These are phyloP conservation scores for Xenopus petersii DNA, from an alignment of 2,797 vertebrate species.

Conservation along the genomic window DNA sequence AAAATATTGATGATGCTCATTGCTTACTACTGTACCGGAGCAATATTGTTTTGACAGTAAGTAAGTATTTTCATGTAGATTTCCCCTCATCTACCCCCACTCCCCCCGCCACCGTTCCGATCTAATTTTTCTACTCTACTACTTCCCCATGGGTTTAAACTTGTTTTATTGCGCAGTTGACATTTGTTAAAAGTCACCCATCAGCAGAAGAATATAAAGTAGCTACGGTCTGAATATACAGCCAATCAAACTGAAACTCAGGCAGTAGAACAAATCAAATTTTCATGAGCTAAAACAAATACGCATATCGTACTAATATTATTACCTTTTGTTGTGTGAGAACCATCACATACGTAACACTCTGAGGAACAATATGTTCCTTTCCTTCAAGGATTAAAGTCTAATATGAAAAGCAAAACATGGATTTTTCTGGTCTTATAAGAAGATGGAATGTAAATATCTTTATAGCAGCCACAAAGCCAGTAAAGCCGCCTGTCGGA, in stretches of 20 bases:
- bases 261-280: not conserved
- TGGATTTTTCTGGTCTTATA: not conserved
- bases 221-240: slow-evolving; percentile 10
- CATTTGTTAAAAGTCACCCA: slow-evolving; percentile 42
- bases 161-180: slow-evolving; percentile 36
- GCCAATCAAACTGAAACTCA: slow-evolving; percentile 20
- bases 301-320: slow-evolving; percentile 16
- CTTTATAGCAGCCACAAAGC: not conserved
- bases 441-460: not conserved
- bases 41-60: slow-evolving; percentile 7
- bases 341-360: not conserved
- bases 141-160: not conserved
- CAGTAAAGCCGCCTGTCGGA: not conserved
- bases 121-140: slow-evolving; percentile 15
- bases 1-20: too few relatives aligned
- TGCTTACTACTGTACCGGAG: not conserved
- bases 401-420: not conserved
- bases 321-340: slow-evolving; percentile 1
- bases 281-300: slow-evolving; percentile 10
- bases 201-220: slow-evolving; percentile 16
- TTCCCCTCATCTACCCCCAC: slow-evolving; percentile 3
- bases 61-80: slow-evolving; percentile 20
- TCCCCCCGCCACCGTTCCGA: not conserved
- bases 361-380: not conserved
- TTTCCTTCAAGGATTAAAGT: slow-evolving; percentile 3